Percentiles rank a stretch among this genome's conserved stretches.
Evolutionary conservation across 92 coral and sea anemone species (phyloP).

Genomic region (Epizoanthus ramosus): DNA sequence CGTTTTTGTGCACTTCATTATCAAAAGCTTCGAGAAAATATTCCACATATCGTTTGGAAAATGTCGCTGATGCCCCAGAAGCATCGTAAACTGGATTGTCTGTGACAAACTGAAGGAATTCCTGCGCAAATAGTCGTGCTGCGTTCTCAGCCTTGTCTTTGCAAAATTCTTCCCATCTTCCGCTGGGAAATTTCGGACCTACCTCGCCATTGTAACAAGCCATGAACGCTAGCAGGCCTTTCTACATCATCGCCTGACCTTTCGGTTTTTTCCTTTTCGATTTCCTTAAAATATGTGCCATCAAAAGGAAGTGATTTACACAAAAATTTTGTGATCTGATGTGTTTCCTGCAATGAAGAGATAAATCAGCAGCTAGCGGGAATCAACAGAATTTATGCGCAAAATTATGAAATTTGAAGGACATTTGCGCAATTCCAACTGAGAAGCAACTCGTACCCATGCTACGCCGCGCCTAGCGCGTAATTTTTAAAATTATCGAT

Average conservation of each 20-base stretch:
- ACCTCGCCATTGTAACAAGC: slow-evolving; percentile 95
- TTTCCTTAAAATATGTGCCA: slow-evolving; percentile 19
- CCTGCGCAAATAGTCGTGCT: slow-evolving; percentile 89
- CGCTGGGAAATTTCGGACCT: slow-evolving; percentile 78
- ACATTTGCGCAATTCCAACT: slow-evolving; percentile 18
- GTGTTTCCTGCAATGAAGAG: slow-evolving; percentile 8
- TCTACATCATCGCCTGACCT: slow-evolving; percentile 25
- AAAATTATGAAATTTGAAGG: neutral
- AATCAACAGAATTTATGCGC: slow-evolving; percentile 35
- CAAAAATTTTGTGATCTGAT: neutral
- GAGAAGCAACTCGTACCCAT: no score
- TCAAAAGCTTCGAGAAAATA: slow-evolving; percentile 85
- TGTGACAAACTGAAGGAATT: slow-evolving; percentile 90
- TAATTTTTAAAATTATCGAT: no score
- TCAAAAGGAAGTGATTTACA: slow-evolving; percentile 11
- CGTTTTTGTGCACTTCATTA: slow-evolving; percentile 87
- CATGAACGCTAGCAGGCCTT: slow-evolving; percentile 65
- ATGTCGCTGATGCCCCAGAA: slow-evolving; percentile 90
- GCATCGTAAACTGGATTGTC: slow-evolving; percentile 96
- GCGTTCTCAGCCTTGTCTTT: slow-evolving; percentile 87
- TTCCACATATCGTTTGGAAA: slow-evolving; percentile 93
- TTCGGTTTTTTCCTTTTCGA: slow-evolving; percentile 6
- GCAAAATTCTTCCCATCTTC: slow-evolving; percentile 99
- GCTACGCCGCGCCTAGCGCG: no score
- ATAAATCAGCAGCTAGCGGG: slow-evolving; percentile 22